Base-by-base conservation (phyloP, 2,888 invertebrate genomes). In the Lasioglossum calceatum region DNA sequence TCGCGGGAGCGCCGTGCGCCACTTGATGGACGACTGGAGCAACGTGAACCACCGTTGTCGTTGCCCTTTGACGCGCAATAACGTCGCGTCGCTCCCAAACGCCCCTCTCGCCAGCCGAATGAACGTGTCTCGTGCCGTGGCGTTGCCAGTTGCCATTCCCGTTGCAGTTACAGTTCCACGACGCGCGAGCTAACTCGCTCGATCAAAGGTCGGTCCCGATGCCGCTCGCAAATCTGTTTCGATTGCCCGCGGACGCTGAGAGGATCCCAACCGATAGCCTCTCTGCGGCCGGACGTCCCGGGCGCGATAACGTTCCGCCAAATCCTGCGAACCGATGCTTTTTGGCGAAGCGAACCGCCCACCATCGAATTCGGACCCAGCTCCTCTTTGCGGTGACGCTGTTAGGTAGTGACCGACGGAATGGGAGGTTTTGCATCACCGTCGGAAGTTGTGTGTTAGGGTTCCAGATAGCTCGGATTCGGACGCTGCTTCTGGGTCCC, bases 31-130 rank as follows among this genome's bases (percentile, higher is more conserved):
- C 84, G 84, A 83, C 75, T 79, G 42, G 42, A 77, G 74, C 78
- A 77, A 64, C 44, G 36, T 58, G 73, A 79, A 77, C 80, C 79
- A 77, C 71, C 79, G 84, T 87, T 84, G 89, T 70, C 64, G 89
- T 64, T 81, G 82, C 78, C 84, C 86, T 84, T 87, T 89, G 81
- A 77, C 87, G 82, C 77, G 83, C 84, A 87, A 89, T 85, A 84
- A 87, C 87, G 73, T 85, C 82, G 81, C 72, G 58, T 58, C n/a
- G 58, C 58, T n/a, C 58, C n/a, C n/a, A n/a, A n/a, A 58, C 58
- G 58, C 36, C 32, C 32, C 36, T 7, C 36, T 36, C 32, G 67
- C 36, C 81, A 64, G 47, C 39, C 70, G 79, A 74, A 71, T 72
- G 87, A 79, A 82, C 54, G 80, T 79, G 77, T 84, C 81, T n/a